Evolutionary conservation across 2,113 vertebrate species (phyloP).

Genomic region (Poeciliopsis prolifica): DNA sequence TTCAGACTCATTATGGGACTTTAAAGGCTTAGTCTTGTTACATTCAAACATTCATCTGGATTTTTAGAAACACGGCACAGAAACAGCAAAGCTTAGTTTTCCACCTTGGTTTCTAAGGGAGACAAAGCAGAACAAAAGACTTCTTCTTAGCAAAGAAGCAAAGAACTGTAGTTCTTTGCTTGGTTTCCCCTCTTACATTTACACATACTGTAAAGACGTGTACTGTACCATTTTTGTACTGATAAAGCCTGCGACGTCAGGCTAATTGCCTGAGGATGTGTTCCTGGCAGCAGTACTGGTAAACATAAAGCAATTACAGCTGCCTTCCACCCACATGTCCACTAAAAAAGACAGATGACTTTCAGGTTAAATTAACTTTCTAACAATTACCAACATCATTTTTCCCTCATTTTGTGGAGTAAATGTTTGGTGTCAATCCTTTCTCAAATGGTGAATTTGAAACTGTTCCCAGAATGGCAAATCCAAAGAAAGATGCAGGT

Average conservation of each 20-base stretch:
- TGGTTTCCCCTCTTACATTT: conserved; percentile 9
- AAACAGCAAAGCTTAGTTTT: not conserved
- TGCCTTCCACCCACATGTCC: conserved; percentile 35
- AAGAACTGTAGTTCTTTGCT: conserved; percentile 7
- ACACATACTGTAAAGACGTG: conserved; percentile 10
- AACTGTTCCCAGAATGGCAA: not conserved
- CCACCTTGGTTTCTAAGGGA: not conserved
- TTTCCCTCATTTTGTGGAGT: conserved; percentile 5
- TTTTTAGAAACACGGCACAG: not conserved
- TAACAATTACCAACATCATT: conserved; percentile 35
- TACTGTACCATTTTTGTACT: conserved; percentile 41
- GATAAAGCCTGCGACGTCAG: conserved; percentile 49
- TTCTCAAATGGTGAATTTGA: not conserved
- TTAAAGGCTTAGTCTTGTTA: conserved; percentile 12
- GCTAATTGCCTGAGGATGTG: conserved; percentile 71
- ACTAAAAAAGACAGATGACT: conserved; percentile 6
- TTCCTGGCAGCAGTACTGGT: conserved; percentile 63
- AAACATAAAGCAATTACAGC: conserved; percentile 74
- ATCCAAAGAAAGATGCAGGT: too few species aligned
- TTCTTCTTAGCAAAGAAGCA: conserved; percentile 6
- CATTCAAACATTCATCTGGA: conserved; percentile 5
- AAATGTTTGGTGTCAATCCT: not conserved
- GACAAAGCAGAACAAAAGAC: conserved; percentile 41
- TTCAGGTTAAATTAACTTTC: conserved; percentile 45
- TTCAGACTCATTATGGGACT: conserved; percentile 19